phyloP scores from a whole-genome alignment of 2,797 vertebrate species.

The Sylvia borin region DNA sequence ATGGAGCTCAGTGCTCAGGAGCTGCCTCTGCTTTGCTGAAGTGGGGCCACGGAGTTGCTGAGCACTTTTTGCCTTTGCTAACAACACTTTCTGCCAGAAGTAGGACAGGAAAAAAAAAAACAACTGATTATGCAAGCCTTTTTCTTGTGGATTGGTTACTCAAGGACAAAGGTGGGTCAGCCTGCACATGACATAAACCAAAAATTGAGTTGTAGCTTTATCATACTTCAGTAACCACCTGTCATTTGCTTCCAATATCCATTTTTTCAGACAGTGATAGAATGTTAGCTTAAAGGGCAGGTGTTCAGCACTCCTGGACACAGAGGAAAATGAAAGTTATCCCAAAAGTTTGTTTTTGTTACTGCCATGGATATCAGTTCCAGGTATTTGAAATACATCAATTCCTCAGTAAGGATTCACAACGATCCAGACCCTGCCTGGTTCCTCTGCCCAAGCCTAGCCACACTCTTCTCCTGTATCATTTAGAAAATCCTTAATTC shows the following conservation, averaged over 20 bases:
- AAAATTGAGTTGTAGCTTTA: not conserved
- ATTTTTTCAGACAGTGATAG: not conserved
- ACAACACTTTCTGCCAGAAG: not conserved
- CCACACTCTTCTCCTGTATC: not conserved
- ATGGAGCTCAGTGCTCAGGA: not conserved
- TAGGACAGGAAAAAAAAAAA: not conserved
- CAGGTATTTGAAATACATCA: not conserved
- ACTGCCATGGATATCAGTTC: not conserved
- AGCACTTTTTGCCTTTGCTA: not conserved
- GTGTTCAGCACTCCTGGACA: not conserved
- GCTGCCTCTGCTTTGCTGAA: not conserved
- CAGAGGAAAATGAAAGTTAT: not conserved
- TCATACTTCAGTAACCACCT: not conserved
- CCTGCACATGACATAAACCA: not conserved
- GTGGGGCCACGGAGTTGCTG: fast-evolving
- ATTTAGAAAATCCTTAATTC: not conserved
- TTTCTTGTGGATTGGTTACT: not conserved
- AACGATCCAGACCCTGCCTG: not conserved
- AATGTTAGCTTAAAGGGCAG: not conserved
- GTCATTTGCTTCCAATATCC: not conserved
- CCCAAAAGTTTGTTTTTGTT: not conserved
- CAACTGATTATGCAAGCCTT: not conserved
- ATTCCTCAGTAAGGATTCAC: not conserved
- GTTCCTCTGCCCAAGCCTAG: not conserved
- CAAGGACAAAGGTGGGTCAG: not conserved